phyloP scores from a whole-genome alignment of 1,140 invertebrate species.

The Sesamia nonagrioides region DNA sequence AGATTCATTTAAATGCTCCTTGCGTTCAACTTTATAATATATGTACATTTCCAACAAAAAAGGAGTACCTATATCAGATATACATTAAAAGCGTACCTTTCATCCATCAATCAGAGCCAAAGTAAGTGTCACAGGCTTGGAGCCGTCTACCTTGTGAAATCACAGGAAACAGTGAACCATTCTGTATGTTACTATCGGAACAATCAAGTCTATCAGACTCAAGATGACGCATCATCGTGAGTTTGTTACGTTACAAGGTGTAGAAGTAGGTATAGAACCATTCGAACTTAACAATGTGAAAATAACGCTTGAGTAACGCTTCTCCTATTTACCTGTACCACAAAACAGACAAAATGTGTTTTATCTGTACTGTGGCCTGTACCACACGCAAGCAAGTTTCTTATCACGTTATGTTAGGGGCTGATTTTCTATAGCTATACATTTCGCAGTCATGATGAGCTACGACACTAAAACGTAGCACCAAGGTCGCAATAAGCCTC shows the following conservation, averaged over 20 bases:
- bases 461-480: constrained; percentile 27
- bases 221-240: not conserved
- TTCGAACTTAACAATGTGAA: not conserved
- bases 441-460: constrained; percentile 20
- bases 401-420: constrained; percentile 13
- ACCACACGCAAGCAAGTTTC: not conserved
- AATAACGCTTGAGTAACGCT: not conserved
- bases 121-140: not conserved
- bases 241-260: too few relatives aligned
- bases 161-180: not conserved
- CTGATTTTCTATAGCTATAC: not conserved
- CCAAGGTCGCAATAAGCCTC: constrained; percentile 50
- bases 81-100: constrained; percentile 3
- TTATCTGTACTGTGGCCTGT: too few relatives aligned
- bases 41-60: not conserved
- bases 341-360: too few relatives aligned
- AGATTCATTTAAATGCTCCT: too few relatives aligned
- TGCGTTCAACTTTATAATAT: not conserved
- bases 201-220: not conserved
- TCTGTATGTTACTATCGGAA: constrained; percentile 14
- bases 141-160: not conserved
- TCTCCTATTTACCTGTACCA: not conserved
- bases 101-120: not conserved
- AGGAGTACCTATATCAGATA: not conserved
- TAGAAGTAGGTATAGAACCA: not conserved